A percentile compares a stretch with the other conserved stretches of the same genome.
Conservation (phyloP, 2,888 invertebrate species). For the Parnassius orleans region DNA sequence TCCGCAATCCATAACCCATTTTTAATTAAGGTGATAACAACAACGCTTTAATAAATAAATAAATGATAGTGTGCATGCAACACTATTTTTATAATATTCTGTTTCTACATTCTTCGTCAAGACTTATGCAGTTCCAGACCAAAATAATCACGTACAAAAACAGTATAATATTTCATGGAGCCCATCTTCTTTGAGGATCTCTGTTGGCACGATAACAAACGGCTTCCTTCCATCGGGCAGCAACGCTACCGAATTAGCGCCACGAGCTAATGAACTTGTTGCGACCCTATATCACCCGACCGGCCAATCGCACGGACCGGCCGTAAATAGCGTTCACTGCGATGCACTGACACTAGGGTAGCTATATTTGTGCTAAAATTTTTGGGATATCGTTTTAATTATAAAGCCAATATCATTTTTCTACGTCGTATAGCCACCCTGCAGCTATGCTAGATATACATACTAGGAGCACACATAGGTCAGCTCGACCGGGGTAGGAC, state of each 20-base stretch:
- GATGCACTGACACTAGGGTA: slow-evolving; percentile 1
- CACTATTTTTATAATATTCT: no score
- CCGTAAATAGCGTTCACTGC: slow-evolving; percentile 50
- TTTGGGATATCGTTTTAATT: neutral
- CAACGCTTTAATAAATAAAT: no score
- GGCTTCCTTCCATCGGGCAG: slow-evolving; percentile 45
- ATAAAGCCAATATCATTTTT: neutral
- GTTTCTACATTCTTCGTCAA: no score
- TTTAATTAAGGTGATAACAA: no score
- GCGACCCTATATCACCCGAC: slow-evolving; percentile 51
- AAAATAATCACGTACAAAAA: neutral
- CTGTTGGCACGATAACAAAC: slow-evolving; percentile 39
- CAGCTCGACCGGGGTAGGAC: no score
- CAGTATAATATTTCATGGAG: slow-evolving; percentile 10
- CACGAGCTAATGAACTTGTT: slow-evolving; percentile 62
- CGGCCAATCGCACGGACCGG: slow-evolving; percentile 56
- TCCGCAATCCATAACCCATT: no score
- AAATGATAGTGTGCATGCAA: no score
- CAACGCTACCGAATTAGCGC: slow-evolving; percentile 48
- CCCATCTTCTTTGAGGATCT: slow-evolving; percentile 20
- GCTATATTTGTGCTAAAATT: neutral
- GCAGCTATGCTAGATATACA: no score
- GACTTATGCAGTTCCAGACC: no score
- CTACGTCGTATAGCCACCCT: no score
- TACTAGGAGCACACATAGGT: no score